Percentiles rank a stretch among this genome's conserved stretches.
Conservation (phyloP, 1,140 invertebrate species). For the Acromyrmex echinatior region DNA sequence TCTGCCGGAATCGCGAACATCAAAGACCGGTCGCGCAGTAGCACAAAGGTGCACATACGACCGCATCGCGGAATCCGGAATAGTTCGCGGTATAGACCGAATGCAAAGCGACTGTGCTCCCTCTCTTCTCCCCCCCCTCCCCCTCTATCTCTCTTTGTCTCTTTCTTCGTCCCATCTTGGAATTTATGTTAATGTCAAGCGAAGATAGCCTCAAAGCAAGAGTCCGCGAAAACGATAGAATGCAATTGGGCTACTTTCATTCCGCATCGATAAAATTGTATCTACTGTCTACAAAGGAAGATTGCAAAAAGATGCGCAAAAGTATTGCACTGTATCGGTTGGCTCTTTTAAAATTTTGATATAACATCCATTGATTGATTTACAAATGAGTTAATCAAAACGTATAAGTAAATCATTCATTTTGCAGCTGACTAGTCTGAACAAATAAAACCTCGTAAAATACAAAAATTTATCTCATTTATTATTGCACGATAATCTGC, state of each 20-base stretch:
- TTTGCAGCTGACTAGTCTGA: neutral
- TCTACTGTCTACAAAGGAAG: conserved; percentile 1
- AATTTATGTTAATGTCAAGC: conserved; percentile 55
- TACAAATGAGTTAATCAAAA: neutral
- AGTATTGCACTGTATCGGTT: neutral
- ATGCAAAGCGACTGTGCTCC: conserved; percentile 21
- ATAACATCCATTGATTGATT: neutral
- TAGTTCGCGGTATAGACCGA: conserved; percentile 20
- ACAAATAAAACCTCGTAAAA: neutral
- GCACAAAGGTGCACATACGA: conserved; percentile 55
- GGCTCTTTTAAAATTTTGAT: neutral
- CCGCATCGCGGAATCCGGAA: conserved; percentile 28
- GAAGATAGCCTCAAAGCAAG: conserved; percentile 23
- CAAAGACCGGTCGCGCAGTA: conserved; percentile 39
- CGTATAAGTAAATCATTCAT: neutral
- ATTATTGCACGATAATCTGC: neutral
- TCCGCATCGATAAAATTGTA: neutral
- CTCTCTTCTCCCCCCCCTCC: neutral
- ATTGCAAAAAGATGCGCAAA: neutral
- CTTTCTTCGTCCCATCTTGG: neutral
- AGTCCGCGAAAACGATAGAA: conserved; percentile 7
- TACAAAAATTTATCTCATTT: neutral
- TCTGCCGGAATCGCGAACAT: conserved; percentile 38
- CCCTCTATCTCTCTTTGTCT: neutral
- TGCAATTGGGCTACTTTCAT: conserved; percentile 11